phyloP scores from a whole-genome alignment of 2,113 vertebrate species.

The Solenodon paradoxus region DNA sequence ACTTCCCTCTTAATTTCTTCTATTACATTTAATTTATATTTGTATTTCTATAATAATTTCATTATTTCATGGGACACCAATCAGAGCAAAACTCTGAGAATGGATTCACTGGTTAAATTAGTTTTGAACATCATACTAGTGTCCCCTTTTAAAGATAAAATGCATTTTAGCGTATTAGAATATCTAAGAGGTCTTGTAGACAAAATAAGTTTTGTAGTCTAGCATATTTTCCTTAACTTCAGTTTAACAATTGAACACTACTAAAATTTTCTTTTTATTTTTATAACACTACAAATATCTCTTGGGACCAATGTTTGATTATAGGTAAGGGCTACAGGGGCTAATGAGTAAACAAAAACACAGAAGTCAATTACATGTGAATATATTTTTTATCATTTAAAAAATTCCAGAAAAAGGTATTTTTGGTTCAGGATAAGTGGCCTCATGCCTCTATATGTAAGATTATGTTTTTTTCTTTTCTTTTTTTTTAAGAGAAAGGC shows the following conservation, averaged over 20 bases:
- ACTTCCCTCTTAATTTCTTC: not conserved
- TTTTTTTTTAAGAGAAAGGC: too few relatives aligned
- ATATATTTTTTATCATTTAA: not conserved
- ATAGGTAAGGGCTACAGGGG: not conserved
- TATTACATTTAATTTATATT: not conserved
- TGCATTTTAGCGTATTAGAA: not conserved
- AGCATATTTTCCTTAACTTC: not conserved
- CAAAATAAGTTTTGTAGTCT: not conserved
- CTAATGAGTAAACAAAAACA: not conserved
- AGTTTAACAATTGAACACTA: not conserved
- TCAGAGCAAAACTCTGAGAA: not conserved
- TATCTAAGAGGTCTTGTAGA: not conserved
- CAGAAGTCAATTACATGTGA: not conserved
- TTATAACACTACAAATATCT: not conserved
- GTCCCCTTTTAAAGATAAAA: not conserved
- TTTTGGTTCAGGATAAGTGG: not conserved
- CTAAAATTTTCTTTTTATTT: not conserved
- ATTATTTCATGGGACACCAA: not conserved
- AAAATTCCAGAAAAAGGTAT: not conserved
- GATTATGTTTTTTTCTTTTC: too few relatives aligned
- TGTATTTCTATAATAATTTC: not conserved
- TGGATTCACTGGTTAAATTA: not conserved
- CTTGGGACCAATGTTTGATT: not conserved
- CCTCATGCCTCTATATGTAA: too few relatives aligned
- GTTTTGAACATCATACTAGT: not conserved